Conservation (phyloP, 2,888 invertebrate species). For the Oscheius onirici region DNA sequence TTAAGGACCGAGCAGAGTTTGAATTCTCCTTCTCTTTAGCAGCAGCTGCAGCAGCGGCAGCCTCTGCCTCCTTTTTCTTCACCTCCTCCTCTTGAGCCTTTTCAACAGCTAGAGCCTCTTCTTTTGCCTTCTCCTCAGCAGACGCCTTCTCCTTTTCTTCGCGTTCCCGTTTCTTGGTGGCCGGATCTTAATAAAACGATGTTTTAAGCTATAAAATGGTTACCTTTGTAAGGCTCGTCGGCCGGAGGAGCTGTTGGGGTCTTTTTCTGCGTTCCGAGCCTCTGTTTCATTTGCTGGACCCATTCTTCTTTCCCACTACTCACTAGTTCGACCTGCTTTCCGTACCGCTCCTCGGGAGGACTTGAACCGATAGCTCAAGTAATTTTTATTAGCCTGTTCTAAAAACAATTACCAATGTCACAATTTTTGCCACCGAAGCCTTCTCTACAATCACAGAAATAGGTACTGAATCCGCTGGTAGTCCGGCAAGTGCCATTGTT, state of each 20-base stretch:
- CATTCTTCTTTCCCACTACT: constrained; percentile 69
- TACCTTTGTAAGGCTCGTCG: constrained; percentile 57
- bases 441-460: constrained; percentile 65
- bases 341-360: constrained; percentile 56
- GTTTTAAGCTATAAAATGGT: neutral
- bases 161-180: constrained; percentile 49
- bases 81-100: constrained; percentile 41
- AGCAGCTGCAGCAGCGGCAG: constrained; percentile 11
- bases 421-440: constrained; percentile 67
- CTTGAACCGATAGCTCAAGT: constrained; percentile 50
- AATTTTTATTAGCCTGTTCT: neutral
- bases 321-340: constrained; percentile 62
- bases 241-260: constrained; percentile 35
- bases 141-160: constrained; percentile 48
- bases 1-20: neutral
- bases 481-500: constrained; percentile 70
- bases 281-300: constrained; percentile 65
- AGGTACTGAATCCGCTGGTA: constrained; percentile 59
- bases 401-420: constrained; percentile 53
- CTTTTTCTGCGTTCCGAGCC: constrained; percentile 31
- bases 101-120: constrained; percentile 39
- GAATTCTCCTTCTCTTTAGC: constrained; percentile 4
- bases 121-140: constrained; percentile 42
- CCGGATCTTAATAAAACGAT: constrained; percentile 45
- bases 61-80: neutral